Percentiles rank a stretch among this genome's conserved stretches.
phyloP scores from a whole-genome alignment of 2,113 vertebrate genomes.

The Vimba vimba region DNA sequence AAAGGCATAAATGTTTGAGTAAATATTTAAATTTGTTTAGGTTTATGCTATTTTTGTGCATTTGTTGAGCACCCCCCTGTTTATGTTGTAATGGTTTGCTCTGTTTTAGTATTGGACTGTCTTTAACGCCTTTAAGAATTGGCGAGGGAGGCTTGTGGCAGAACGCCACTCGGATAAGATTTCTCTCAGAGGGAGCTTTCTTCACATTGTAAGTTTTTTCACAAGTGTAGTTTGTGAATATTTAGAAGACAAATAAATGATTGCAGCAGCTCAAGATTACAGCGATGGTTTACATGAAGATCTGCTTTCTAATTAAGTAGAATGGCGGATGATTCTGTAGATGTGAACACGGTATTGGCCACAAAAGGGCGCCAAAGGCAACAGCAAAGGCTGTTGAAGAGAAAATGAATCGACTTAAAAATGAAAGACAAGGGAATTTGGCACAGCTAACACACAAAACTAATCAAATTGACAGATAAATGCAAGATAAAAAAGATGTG shows the following conservation, averaged over 20 bases:
- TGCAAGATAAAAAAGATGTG: not conserved
- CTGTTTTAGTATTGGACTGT: no score
- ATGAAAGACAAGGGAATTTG: conserved; percentile 9
- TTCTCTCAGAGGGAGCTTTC: no score
- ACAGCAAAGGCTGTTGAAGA: not conserved
- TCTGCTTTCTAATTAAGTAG: not conserved
- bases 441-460: not conserved
- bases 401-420: conserved; percentile 6
- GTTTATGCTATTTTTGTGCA: no score
- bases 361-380: conserved; percentile 25
- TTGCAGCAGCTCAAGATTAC: not conserved
- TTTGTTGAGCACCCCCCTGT: no score
- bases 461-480: not conserved
- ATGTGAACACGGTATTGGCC: not conserved
- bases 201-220: not conserved
- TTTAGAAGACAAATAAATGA: not conserved
- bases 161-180: no score
- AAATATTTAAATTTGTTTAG: no score
- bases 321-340: not conserved
- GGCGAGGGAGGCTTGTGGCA: no score
- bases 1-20: no score
- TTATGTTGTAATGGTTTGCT: no score
- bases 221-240: not conserved
- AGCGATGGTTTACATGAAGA: not conserved
- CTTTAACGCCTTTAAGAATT: no score